Base-by-base conservation (phyloP, 2,888 invertebrate genomes). In the Oscheius sp. region DNA sequence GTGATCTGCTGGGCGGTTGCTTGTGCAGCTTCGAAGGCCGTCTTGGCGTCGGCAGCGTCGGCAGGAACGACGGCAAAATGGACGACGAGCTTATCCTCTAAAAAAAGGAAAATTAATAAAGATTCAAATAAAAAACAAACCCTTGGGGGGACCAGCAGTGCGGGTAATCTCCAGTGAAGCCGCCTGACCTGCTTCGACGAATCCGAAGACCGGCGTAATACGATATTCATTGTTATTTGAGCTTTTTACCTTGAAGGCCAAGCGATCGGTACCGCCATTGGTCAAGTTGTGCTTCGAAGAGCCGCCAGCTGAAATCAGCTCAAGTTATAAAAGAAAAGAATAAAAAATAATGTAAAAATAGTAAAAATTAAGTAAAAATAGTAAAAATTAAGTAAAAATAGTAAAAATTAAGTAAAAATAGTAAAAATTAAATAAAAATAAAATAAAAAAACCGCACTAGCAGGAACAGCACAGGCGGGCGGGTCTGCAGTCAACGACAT, bases 171-270 rank as follows among this genome's bases (percentile, higher is more conserved):
- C 74, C 46, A 77, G 23, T n/a, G 43, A 49, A 16, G 76, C 35
- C 1, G 75, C 21, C 18, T 53, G 61, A 0, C 71, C 71, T n/a
- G 77, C 66, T 52, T 75, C 78, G n/a, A 77, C 77, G 49, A 77
- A 77, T 9, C 77, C 77, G 58, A 61, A 77, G 56, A 77, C 77
- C 49, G 77, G 77, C 75, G 71, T 79, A 29, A 77, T 59, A 41
- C 77, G 73, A 41, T 77, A 77, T 5, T 69, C 43, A n/a, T 29
- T 35, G 69, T 69, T 69, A 56, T 55, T 69, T 1, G 49, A 49
- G 53, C 21, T 46, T 27, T 52, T 66, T 25, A 66, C 71, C 43
- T 63, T 73, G 61, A 73, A 73, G 16, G 25, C 59, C 16, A 74
- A 21, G 6, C 27, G 46, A 1, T 25, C 45, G 23, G 73, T 74